Evolutionary conservation across 2,797 vertebrate genomes (phyloP).

Genomic region (Sebastes jordani): DNA sequence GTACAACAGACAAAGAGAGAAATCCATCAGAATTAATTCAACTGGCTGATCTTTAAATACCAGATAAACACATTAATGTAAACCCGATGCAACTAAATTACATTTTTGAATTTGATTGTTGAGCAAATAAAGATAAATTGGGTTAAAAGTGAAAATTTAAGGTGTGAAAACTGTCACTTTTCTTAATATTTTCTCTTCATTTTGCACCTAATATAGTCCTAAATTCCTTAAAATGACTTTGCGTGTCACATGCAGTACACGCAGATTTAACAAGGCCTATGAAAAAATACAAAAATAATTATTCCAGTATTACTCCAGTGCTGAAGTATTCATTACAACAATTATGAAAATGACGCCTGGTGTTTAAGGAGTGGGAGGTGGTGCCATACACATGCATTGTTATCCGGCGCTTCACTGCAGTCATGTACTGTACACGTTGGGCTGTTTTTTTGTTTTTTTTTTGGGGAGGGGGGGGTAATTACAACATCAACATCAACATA

Average conservation of each 20-base stretch:
- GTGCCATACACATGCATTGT: conserved; percentile 12
- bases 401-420: background rate
- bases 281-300: background rate
- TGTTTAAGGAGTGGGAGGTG: conserved; percentile 17
- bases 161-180: background rate
- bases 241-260: background rate
- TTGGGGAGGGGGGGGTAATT: conserved; percentile 33
- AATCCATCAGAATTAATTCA: conserved; percentile 42
- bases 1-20: conserved; percentile 18
- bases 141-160: background rate
- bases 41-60: conserved; percentile 38
- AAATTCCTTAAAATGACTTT: background rate
- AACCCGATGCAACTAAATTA: conserved; percentile 5
- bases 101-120: conserved; percentile 15
- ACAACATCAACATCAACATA: conserved; percentile 40
- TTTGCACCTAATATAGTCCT: background rate
- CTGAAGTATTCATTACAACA: conserved; percentile 19
- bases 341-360: conserved; percentile 14
- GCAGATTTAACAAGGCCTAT: background rate
- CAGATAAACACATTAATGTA: conserved; percentile 12
- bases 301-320: background rate
- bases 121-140: conserved; percentile 5
- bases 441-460: background rate
- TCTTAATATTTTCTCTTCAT: background rate
- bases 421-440: background rate